Base-by-base conservation (phyloP, 2,888 invertebrate species). In the Leucania comma region DNA sequence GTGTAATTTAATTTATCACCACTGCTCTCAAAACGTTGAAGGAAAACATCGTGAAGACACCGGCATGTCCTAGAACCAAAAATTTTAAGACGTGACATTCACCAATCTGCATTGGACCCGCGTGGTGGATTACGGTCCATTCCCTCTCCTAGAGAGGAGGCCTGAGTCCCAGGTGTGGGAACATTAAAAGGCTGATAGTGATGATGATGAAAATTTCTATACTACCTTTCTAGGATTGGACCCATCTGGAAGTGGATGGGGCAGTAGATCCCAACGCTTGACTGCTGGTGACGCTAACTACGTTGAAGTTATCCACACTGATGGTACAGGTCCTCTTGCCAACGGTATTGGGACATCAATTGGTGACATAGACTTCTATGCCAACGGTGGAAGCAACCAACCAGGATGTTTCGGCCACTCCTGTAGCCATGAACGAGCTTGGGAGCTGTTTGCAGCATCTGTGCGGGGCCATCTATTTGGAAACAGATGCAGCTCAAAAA, bases 331-430 rank as follows among this genome's bases (percentile, higher is more conserved):
- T 5, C 14, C 87, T 8, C 26, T 83, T 0, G 59, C 87, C 3
- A 87, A 91, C 51, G 99, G 99, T 1, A 97, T 98, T 80, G 97
- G 97, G 24, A 97, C 97, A 82, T 96, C 97, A 0, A 96, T 98
- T 54, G 99, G 98, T 0, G 97, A 98, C 89, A 97, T 98, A 0
- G 98, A 99, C 93, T 98, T 98, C 93, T 99, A 97, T 91, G 98
- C 98, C 0, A 99, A 99, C 86, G 98, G 98, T 0, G 99, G 99
- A 0, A 96, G 96, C 62, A 96, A 97, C 85, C 98, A 95, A 77
- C 95, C 95, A 0, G 95, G 95, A 0, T 95, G 95, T 65, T 20
- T 83, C 0, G 86, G 76, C 6, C 85, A 89, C 57, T 6, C 76
- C 0, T 94, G 93, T 77, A 86, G 85, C 67, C 93, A 94, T 68